phyloP scores from a whole-genome alignment of 1,140 invertebrate species.

The Planococcus citri region DNA sequence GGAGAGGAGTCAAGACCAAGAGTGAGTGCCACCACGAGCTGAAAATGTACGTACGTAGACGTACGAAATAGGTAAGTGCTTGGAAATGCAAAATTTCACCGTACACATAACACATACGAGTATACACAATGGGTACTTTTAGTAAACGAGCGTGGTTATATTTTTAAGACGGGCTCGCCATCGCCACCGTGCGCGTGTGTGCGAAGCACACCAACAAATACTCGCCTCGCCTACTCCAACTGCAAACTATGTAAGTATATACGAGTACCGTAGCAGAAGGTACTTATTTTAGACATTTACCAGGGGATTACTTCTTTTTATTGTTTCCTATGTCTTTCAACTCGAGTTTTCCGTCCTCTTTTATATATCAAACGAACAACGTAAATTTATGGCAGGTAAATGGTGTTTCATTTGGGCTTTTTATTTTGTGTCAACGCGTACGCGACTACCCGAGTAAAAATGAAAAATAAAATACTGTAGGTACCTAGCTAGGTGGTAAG shows the following conservation, averaged over 20 bases:
- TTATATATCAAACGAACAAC: neutral
- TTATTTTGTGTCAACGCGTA: neutral
- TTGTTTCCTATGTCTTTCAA: neutral
- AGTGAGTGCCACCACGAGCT: no score
- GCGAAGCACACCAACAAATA: no score
- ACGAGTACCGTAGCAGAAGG: neutral
- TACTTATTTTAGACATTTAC: conserved; percentile 8
- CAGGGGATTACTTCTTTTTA: conserved; percentile 3
- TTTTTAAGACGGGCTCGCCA: neutral
- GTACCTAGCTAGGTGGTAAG: no score
- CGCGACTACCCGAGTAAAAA: no score
- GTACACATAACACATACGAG: no score
- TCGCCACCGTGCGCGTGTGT: no score
- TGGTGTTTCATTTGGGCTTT: neutral
- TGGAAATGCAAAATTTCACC: neutral
- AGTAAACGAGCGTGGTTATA: neutral
- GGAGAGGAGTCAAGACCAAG: no score
- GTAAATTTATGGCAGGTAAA: conserved; percentile 3
- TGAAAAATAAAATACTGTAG: no score
- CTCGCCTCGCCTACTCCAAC: neutral
- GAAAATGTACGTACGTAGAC: neutral
- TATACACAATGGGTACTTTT: neutral
- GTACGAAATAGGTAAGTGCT: no score
- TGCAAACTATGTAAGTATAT: neutral
- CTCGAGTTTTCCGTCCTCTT: neutral